Conservation (phyloP, 2,797 vertebrate genomes). For the Channallabes apus region DNA sequence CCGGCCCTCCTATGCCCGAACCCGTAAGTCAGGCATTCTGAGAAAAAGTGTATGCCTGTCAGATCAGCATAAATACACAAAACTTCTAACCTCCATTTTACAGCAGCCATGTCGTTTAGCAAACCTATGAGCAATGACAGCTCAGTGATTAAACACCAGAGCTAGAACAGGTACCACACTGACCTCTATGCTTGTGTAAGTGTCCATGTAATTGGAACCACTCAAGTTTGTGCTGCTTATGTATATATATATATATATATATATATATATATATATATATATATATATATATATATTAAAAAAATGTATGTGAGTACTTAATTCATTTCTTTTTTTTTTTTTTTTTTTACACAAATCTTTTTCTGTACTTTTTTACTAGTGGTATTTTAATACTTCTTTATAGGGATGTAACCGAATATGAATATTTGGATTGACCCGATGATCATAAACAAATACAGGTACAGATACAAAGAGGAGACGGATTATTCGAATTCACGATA, state of each 20-base stretch:
- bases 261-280: too few relatives aligned
- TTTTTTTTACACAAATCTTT: not conserved
- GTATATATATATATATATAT: slow-evolving; percentile 2
- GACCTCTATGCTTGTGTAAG: slow-evolving; percentile 18
- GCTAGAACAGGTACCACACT: slow-evolving; percentile 9
- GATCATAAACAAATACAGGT: not conserved
- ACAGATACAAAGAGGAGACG: not conserved
- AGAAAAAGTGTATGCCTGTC: not conserved
- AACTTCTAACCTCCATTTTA: not conserved
- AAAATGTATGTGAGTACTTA: not conserved
- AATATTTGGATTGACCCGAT: not conserved
- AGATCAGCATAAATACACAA: not conserved
- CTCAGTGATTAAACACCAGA: slow-evolving; percentile 23
- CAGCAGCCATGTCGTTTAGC: not conserved
- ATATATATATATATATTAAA: too few relatives aligned
- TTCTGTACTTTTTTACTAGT: not conserved
- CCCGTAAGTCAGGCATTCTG: slow-evolving; percentile 4
- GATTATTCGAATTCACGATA: not conserved
- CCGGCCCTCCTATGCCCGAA: not conserved
- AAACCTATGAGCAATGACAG: slow-evolving; percentile 8
- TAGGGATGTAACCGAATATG: not conserved
- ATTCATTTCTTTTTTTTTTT: not conserved
- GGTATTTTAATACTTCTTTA: not conserved
- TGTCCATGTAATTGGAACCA: slow-evolving; percentile 38
- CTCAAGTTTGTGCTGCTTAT: slow-evolving; percentile 7